A percentile compares a stretch with the other conserved stretches of the same genome.
Evolutionary conservation across 1,140 invertebrate species (phyloP).

Genomic region (Helicoverpa armigera): DNA sequence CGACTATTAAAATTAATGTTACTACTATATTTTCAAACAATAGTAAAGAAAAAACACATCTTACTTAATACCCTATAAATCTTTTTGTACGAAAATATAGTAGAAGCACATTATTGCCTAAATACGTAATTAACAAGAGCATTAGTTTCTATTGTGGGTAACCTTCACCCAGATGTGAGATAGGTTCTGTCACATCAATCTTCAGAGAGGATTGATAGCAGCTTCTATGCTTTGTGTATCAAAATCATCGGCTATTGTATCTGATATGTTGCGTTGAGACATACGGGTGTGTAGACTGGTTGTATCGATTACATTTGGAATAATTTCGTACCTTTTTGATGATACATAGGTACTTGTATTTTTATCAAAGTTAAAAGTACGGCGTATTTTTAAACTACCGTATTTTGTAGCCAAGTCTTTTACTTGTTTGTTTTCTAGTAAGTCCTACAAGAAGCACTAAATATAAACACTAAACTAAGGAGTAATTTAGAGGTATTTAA

Average conservation of each 20-base stretch:
- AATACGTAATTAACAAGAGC: slow-evolving; percentile 55
- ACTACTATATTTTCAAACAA: too few relatives aligned
- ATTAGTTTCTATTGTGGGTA: slow-evolving; percentile 59
- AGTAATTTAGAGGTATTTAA: too few relatives aligned
- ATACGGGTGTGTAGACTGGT: slow-evolving; percentile 56
- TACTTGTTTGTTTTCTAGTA: too few relatives aligned
- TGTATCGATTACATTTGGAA: background rate
- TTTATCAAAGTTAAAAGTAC: too few relatives aligned
- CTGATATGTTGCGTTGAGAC: slow-evolving; percentile 65
- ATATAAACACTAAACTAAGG: too few relatives aligned
- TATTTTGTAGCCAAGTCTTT: too few relatives aligned
- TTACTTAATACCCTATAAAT: background rate
- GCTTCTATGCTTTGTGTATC: slow-evolving; percentile 75
- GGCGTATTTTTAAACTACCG: too few relatives aligned
- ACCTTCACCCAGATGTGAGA: slow-evolving; percentile 74
- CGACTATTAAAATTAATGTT: too few relatives aligned
- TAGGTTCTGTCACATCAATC: slow-evolving; percentile 78
- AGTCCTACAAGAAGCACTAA: too few relatives aligned
- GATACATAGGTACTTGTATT: too few relatives aligned
- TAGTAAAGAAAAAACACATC: too few relatives aligned
- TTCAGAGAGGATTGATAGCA: slow-evolving; percentile 78
- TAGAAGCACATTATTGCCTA: slow-evolving; percentile 38
- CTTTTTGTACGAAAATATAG: slow-evolving; percentile 1
- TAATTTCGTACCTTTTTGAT: too few relatives aligned
- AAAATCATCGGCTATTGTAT: slow-evolving; percentile 80